Conservation (phyloP, 1,140 invertebrate species). For the Caenorhabditis latens region DNA sequence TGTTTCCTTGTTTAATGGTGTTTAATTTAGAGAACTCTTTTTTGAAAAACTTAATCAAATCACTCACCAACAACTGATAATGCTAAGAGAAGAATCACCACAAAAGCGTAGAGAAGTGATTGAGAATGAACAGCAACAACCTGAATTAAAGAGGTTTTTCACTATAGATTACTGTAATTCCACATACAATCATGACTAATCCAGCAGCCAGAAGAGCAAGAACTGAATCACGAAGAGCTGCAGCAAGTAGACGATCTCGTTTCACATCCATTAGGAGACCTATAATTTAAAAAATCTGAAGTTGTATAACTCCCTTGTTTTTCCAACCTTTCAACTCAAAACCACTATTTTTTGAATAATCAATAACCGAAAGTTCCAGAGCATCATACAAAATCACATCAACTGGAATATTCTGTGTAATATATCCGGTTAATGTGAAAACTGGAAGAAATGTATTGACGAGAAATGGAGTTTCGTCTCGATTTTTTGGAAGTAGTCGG, state of each 20-base stretch:
- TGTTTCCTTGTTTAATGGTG: no score
- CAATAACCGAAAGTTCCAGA: slow-evolving; percentile 57
- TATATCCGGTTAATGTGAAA: slow-evolving; percentile 68
- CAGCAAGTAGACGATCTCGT: slow-evolving; percentile 60
- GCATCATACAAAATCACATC: slow-evolving; percentile 52
- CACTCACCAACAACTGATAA: slow-evolving; percentile 54
- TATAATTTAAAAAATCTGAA: slow-evolving; percentile 2
- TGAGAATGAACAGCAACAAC: slow-evolving; percentile 60
- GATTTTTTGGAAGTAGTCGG: slow-evolving; percentile 74
- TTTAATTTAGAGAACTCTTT: background rate
- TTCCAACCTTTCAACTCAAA: slow-evolving; percentile 62
- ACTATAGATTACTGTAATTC: background rate
- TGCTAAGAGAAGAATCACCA: slow-evolving; percentile 53
- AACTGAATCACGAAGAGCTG: slow-evolving; percentile 60
- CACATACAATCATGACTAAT: slow-evolving; percentile 60
- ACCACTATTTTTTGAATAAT: slow-evolving; percentile 53
- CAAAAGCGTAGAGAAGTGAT: slow-evolving; percentile 46
- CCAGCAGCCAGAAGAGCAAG: slow-evolving; percentile 63
- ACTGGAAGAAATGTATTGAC: slow-evolving; percentile 75
- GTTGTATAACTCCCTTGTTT: background rate
- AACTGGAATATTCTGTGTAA: slow-evolving; percentile 61
- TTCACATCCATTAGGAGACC: slow-evolving; percentile 68
- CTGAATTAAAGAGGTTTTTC: background rate
- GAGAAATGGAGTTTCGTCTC: slow-evolving; percentile 68
- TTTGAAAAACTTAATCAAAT: no score